Base-by-base conservation (phyloP, 2,888 invertebrate species). In the Ophioninae sp. region DNA sequence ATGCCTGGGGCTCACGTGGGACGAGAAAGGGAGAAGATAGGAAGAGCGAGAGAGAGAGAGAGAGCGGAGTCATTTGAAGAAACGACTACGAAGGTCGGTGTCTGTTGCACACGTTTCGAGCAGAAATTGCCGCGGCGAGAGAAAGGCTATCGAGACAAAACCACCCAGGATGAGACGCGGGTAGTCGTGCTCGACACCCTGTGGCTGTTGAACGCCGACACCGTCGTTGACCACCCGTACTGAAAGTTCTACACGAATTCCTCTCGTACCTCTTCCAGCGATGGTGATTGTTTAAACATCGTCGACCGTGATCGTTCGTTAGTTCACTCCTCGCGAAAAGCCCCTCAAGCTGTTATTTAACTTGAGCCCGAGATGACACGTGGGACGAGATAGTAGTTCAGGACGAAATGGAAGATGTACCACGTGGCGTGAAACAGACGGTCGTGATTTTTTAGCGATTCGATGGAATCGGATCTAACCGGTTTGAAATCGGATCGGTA, bases 121-220 rank as follows among this genome's bases (percentile, higher is more conserved):
- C 75, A 79, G 81, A 84, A 79, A 79, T 61, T 63, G 67, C 75
- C 75, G 44, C n/a, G 56, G 71, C 41, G 59, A 59, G 72, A 69
- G n/a, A 74, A 65, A 71, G 72, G 23, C 51, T 72, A 81, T 72
- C 78, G 73, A 78, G 82, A 65, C 68, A 79, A 78, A 84, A 79
- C 84, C 84, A 84, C 84, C 84, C 84, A 84, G 84, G 79, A 79
- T 75, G 81, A 72, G 79, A 71, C 65, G 67, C 44, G 78, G 59
- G 37, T 51, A 78, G 74, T 75, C 74, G 23, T 59, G 77, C 72
- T 56, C 81, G 81, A 79, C 75, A 76, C 79, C 81, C 81, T 68
- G 79, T 44, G 74, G 63, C 71, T 79, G 51, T 51, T 51, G 58
- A 30, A 51, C 10, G 59, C 17, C 71, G 74, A 64, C 64, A 58